phyloP scores from a whole-genome alignment of 1,140 invertebrate species.

The Meloidogyne exigua region DNA sequence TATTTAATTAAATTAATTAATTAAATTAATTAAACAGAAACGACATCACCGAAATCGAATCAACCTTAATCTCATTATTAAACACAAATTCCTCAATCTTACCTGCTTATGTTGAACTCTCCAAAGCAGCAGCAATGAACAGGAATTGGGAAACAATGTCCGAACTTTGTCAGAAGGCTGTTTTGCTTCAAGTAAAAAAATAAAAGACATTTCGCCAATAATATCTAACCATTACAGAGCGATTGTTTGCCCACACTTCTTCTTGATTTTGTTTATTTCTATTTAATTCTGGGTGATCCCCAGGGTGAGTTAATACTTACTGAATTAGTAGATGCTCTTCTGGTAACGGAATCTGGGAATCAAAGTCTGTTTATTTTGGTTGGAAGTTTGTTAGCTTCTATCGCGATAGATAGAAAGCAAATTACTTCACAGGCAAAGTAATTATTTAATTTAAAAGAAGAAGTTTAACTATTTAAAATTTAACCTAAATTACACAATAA shows the following conservation, averaged over 20 bases:
- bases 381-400: constrained; percentile 23
- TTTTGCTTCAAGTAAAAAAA: constrained; percentile 36
- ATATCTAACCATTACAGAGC: constrained; percentile 29
- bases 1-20: too few relatives aligned
- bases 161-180: constrained; percentile 43
- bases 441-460: neutral
- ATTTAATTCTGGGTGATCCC: constrained; percentile 30
- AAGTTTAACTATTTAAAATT: too few relatives aligned
- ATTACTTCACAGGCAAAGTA: constrained; percentile 38
- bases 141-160: constrained; percentile 44
- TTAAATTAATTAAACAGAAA: too few relatives aligned
- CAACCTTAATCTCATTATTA: constrained; percentile 27
- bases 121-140: constrained; percentile 38
- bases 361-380: constrained; percentile 18
- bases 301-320: constrained; percentile 30
- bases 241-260: constrained; percentile 48
- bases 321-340: constrained; percentile 39
- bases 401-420: constrained; percentile 36
- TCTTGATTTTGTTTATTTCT: constrained; percentile 34
- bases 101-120: constrained; percentile 46
- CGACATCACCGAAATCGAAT: constrained; percentile 39
- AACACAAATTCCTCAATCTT: constrained; percentile 39
- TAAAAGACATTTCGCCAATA: neutral
- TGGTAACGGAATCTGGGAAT: constrained; percentile 32
- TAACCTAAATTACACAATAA: too few relatives aligned